These are phyloP conservation scores for Stichopus chloronotus DNA, from an alignment of 35 echinoderm and acorn worm genomes.

Conservation along the genomic window DNA sequence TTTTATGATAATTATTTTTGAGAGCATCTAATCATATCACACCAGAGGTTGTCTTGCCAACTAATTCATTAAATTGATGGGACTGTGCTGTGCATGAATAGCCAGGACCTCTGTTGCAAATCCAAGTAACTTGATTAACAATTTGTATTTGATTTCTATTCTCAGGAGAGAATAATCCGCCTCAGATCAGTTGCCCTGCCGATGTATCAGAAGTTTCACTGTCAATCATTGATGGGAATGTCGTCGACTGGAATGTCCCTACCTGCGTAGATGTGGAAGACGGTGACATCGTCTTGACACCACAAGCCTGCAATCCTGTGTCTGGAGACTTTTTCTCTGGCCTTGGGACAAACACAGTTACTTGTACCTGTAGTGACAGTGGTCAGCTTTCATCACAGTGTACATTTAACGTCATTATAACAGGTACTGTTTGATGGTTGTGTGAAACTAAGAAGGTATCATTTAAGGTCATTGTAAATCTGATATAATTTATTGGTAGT, in stretches of 20 bases:
- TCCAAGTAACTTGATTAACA: too few relatives aligned
- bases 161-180: slow-evolving; percentile 14
- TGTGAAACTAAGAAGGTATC: too few relatives aligned
- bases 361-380: slow-evolving; percentile 10
- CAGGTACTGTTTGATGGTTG: not conserved
- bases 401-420: not conserved
- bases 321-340: not conserved
- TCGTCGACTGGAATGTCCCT: not conserved
- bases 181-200: not conserved
- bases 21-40: too few relatives aligned
- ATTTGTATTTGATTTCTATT: too few relatives aligned
- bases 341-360: not conserved
- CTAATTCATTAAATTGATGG: too few relatives aligned
- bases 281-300: not conserved
- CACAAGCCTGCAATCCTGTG: not conserved
- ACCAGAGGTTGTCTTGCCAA: too few relatives aligned
- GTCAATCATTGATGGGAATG: not conserved
- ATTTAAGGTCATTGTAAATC: too few relatives aligned
- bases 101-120: too few relatives aligned
- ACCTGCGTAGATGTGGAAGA: slow-evolving; percentile 25
- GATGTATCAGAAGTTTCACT: not conserved
- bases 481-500: too few relatives aligned
- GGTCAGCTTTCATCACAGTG: not conserved
- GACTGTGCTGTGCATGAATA: too few relatives aligned
- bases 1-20: too few relatives aligned